Conservation (phyloP, 1,140 invertebrate species). For the Parapsyche elsis region DNA sequence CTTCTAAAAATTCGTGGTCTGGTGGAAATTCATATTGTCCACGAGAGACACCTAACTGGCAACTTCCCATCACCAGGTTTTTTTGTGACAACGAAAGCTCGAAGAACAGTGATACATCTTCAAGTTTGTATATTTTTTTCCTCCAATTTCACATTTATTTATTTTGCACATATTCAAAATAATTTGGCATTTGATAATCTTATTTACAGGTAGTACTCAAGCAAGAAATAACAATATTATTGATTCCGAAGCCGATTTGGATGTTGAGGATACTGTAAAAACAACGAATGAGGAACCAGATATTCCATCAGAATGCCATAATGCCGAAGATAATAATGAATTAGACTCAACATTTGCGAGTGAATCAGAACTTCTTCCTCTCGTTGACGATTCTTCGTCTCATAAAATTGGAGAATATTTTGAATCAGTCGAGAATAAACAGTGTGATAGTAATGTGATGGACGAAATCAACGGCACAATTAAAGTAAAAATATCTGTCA, state of each 20-base stretch:
- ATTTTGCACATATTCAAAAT: neutral
- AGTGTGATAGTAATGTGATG: neutral
- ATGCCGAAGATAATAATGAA: neutral
- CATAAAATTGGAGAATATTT: constrained; percentile 54
- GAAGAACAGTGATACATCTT: neutral
- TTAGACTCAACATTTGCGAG: neutral
- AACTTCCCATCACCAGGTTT: constrained; percentile 67
- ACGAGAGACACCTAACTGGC: constrained; percentile 67
- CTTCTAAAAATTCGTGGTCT: constrained; percentile 48
- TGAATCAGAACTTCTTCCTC: constrained; percentile 25
- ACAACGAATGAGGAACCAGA: neutral
- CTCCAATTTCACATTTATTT: constrained; percentile 7
- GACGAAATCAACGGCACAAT: neutral
- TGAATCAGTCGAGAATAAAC: neutral
- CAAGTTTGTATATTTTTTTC: constrained; percentile 24
- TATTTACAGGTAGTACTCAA: neutral
- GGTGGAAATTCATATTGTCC: constrained; percentile 67
- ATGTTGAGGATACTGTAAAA: constrained; percentile 19
- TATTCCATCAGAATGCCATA: neutral
- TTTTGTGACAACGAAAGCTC: constrained; percentile 55
- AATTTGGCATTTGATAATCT: neutral
- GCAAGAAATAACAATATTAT: neutral
- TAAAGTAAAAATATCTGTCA: constrained; percentile 11
- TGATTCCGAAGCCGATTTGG: constrained; percentile 36
- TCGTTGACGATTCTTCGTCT: constrained; percentile 32